Conservation (phyloP, 2,113 vertebrate genomes). For the Pseudopipra pipra region DNA sequence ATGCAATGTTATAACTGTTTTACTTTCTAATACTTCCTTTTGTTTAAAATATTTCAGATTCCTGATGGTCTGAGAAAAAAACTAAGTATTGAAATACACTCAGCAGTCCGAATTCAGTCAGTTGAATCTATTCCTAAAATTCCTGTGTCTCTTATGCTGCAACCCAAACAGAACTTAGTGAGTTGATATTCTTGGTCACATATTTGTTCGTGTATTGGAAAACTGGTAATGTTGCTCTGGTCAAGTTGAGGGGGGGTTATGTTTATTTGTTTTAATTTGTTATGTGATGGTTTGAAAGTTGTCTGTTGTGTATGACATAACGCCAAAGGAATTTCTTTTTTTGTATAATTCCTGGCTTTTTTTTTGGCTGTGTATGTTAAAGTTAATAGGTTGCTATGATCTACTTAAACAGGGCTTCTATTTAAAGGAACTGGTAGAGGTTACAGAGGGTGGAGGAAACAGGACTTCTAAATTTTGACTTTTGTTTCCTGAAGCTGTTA, state of each 20-base stretch:
- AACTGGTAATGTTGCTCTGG: background rate
- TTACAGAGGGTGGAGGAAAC: background rate
- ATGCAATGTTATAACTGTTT: background rate
- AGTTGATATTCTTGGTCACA: slow-evolving; percentile 53
- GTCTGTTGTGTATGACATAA: background rate
- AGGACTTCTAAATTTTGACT: background rate
- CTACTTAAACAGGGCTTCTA: background rate
- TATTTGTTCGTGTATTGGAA: background rate
- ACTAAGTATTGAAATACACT: slow-evolving; percentile 79
- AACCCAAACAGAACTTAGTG: slow-evolving; percentile 81
- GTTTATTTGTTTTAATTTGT: background rate
- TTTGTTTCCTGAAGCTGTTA: background rate
- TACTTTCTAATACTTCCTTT: background rate
- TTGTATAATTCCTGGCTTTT: background rate
- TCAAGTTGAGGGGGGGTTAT: background rate
- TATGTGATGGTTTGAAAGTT: background rate
- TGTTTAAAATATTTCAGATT: slow-evolving; percentile 79
- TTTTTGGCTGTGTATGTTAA: background rate
- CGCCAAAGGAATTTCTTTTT: background rate
- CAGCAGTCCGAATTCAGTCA: slow-evolving; percentile 84
- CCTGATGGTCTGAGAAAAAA: slow-evolving; percentile 77
- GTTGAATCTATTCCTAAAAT: slow-evolving; percentile 80
- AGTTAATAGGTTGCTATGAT: background rate
- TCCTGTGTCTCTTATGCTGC: slow-evolving; percentile 79
- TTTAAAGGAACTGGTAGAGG: background rate